Conservation (phyloP, 1,140 invertebrate genomes). For the Rhyacophila brunnea region DNA sequence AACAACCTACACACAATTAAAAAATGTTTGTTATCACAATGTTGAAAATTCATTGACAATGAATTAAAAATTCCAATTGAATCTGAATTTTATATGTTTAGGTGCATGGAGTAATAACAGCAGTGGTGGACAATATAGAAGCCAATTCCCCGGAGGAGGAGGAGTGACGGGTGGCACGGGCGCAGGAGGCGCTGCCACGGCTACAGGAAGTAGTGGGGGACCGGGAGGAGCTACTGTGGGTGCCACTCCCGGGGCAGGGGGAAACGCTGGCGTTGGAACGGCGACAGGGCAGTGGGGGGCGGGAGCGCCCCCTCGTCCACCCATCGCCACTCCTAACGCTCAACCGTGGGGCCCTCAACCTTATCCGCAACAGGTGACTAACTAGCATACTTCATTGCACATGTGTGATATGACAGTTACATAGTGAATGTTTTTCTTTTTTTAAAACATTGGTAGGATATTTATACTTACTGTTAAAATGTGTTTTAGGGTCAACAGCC, state of each 20-base stretch:
- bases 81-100: slow-evolving; percentile 1
- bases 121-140: slow-evolving; percentile 25
- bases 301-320: slow-evolving; percentile 34
- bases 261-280: background rate
- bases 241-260: slow-evolving; percentile 15
- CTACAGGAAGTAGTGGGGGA: no score
- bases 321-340: slow-evolving; percentile 42
- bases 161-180: slow-evolving; percentile 12
- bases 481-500: slow-evolving; percentile 23
- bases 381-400: no score
- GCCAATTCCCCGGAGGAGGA: slow-evolving; percentile 23
- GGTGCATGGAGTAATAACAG: slow-evolving; percentile 30
- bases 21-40: no score
- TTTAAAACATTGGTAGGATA: no score
- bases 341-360: slow-evolving; percentile 41
- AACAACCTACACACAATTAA: no score
- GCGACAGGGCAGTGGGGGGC: slow-evolving; percentile 22
- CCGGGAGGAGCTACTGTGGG: slow-evolving; percentile 4
- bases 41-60: no score
- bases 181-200: slow-evolving; percentile 3
- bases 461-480: no score
- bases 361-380: slow-evolving; percentile 29
- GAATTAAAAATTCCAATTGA: no score
- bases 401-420: no score
- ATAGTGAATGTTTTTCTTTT: no score